Conservation (phyloP, 2,113 vertebrate genomes). For the Solea senegalensis region DNA sequence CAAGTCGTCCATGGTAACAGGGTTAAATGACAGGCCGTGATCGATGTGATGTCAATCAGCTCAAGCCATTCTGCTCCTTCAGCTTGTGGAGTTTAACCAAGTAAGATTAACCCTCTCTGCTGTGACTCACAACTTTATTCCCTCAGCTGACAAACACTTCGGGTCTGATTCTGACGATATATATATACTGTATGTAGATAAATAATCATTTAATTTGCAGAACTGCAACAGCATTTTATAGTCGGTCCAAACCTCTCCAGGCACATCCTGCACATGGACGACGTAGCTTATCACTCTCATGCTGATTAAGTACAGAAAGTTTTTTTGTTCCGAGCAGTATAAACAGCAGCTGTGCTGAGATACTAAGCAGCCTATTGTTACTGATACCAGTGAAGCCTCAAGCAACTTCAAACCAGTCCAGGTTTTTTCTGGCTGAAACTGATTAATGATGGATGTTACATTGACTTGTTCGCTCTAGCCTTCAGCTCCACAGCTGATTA, state of each 20-base stretch:
- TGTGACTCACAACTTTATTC: no score
- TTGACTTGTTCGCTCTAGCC: constrained; percentile 2
- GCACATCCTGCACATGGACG: neutral
- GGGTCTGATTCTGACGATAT: no score
- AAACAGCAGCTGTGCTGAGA: neutral
- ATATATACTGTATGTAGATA: no score
- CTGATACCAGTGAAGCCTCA: constrained; percentile 4
- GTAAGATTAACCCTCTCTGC: no score
- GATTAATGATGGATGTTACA: constrained; percentile 1
- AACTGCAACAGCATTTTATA: neutral
- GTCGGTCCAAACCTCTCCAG: constrained; percentile 2
- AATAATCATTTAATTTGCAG: no score
- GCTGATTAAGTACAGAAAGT: neutral
- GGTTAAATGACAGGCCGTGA: constrained; percentile 52
- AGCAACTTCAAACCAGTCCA: constrained; percentile 1
- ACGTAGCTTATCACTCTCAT: neutral
- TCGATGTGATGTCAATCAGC: constrained; percentile 38
- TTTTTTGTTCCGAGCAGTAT: neutral
- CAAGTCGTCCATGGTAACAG: constrained; percentile 31
- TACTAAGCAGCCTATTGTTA: constrained; percentile 8
- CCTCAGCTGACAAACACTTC: no score
- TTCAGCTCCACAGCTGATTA: neutral
- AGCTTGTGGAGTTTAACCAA: constrained; percentile 11
- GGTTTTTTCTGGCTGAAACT: neutral
- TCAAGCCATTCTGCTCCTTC: constrained; percentile 22